These are phyloP conservation scores for Sapajus apella DNA, from an alignment of 2,113 vertebrate species.

Conservation along the genomic window DNA sequence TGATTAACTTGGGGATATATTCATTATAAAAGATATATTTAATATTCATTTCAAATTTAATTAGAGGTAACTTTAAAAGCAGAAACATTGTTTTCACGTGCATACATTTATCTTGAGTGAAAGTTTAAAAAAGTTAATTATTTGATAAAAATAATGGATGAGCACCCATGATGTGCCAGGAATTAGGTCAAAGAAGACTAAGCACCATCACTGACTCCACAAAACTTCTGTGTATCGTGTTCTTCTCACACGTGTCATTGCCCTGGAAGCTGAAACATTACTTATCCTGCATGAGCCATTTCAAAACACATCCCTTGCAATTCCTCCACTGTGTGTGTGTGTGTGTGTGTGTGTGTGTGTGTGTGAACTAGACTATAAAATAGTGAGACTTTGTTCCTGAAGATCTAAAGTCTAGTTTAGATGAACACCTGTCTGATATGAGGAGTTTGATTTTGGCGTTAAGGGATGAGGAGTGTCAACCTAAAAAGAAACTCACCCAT, in stretches of 20 bases:
- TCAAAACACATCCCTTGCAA: neutral
- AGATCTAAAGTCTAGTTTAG: neutral
- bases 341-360: neutral
- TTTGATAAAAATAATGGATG: neutral
- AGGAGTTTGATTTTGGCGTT: neutral
- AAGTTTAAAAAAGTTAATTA: neutral
- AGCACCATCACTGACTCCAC: rapidly evolving
- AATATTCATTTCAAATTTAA: neutral
- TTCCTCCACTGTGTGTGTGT: neutral
- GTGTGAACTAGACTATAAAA: neutral
- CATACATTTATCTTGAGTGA: neutral
- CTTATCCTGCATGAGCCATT: neutral
- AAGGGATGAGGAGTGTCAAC: neutral
- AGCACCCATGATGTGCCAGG: neutral
- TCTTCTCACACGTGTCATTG: neutral
- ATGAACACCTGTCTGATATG: neutral
- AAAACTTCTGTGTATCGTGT: too few relatives aligned
- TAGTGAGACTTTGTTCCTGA: neutral
- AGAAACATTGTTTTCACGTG: neutral
- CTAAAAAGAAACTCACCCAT: neutral
- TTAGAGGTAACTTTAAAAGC: neutral
- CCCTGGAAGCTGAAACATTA: neutral
- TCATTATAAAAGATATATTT: neutral
- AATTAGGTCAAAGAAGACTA: rapidly evolving
- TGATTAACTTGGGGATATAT: neutral